A percentile compares a stretch with the other conserved stretches of the same genome.
These are phyloP conservation scores for Anguilla japonica DNA, from an alignment of 2,113 vertebrate species.

Conservation along the genomic window DNA sequence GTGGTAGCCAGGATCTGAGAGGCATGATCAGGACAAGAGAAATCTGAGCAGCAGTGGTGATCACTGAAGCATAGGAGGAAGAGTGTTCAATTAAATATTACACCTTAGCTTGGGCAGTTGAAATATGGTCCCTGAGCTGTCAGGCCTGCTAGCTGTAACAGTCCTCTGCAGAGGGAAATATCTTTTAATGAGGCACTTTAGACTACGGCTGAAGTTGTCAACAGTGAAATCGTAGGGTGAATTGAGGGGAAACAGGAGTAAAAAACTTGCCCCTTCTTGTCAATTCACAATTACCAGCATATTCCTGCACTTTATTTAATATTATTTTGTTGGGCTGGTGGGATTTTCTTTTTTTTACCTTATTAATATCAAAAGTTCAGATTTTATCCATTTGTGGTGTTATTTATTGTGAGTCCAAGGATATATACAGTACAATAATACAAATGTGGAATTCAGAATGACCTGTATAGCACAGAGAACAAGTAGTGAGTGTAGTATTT, in stretches of 20 bases:
- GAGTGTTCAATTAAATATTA: conserved; percentile 83
- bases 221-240: conserved; percentile 12
- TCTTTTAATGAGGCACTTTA: conserved; percentile 38
- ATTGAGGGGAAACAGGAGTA: conserved; percentile 5
- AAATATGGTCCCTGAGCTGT: conserved; percentile 66
- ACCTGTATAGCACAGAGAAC: not conserved
- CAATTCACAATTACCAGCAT: conserved; percentile 5
- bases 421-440: too few relatives aligned
- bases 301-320: not conserved
- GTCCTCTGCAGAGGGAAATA: conserved; percentile 66
- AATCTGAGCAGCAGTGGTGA: conserved; percentile 59
- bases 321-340: not conserved
- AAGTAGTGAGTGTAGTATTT: too few relatives aligned
- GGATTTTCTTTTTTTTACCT: not conserved
- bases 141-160: conserved; percentile 62
- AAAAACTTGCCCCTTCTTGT: conserved; percentile 14
- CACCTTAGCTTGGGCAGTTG: conserved; percentile 67
- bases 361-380: not conserved
- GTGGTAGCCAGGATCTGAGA: conserved; percentile 51
- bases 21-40: conserved; percentile 61
- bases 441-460: too few relatives aligned
- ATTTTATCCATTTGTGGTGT: too few relatives aligned
- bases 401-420: too few relatives aligned
- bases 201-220: not conserved
- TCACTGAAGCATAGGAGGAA: conserved; percentile 65